Conservation (phyloP, 2,797 vertebrate species). For the Cossypha caffra region DNA sequence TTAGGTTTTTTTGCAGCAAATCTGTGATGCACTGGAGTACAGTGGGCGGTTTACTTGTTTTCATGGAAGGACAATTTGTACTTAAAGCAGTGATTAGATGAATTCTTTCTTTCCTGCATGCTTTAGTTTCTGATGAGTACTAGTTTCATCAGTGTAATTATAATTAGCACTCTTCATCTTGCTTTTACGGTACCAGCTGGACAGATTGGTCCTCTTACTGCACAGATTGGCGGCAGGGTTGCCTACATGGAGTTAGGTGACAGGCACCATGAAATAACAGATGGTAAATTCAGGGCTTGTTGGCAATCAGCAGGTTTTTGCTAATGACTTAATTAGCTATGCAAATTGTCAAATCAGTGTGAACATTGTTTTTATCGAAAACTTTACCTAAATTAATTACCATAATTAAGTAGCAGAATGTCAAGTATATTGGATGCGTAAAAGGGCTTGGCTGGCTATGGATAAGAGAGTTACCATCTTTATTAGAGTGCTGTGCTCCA, state of each 20-base stretch:
- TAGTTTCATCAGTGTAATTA: constrained; percentile 85
- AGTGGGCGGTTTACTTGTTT: constrained; percentile 69
- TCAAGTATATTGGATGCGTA: constrained; percentile 86
- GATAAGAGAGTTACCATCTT: constrained; percentile 75
- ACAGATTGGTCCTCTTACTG: constrained; percentile 79
- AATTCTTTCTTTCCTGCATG: constrained; percentile 71
- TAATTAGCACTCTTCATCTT: constrained; percentile 88
- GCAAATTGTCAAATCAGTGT: constrained; percentile 98
- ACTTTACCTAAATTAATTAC: constrained; percentile 99
- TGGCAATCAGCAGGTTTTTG: constrained; percentile 93
- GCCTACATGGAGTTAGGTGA: constrained; percentile 86
- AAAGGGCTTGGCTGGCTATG: constrained; percentile 78
- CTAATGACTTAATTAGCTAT: constrained; percentile 99
- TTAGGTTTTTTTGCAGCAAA: constrained; percentile 41
- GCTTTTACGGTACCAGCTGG: constrained; percentile 87
- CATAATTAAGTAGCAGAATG: constrained; percentile 91
- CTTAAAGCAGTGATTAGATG: constrained; percentile 71
- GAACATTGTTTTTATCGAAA: constrained; percentile 98
- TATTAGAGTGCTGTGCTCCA: constrained; percentile 70
- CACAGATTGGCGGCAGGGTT: constrained; percentile 81
- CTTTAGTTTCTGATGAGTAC: constrained; percentile 84
- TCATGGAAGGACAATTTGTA: constrained; percentile 70
- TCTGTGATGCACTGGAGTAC: constrained; percentile 26
- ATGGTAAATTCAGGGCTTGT: constrained; percentile 95
- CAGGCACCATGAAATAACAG: constrained; percentile 92